Percentiles rank a stretch among this genome's conserved stretches.
phyloP scores from a whole-genome alignment of 2,888 invertebrate species.

The Hirtodrosophila cameraria region DNA sequence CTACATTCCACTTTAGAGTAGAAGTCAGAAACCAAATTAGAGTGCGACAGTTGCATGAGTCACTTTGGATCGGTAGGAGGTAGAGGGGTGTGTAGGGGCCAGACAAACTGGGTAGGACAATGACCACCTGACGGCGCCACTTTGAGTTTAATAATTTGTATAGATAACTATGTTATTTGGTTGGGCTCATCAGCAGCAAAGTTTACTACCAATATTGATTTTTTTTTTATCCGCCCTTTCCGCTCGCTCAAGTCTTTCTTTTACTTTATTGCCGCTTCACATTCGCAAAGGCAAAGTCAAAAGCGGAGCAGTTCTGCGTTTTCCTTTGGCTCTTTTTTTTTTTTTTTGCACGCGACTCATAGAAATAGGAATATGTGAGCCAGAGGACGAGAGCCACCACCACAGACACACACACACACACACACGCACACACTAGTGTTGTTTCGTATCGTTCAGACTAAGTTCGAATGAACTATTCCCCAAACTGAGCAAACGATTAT shows the following conservation, averaged over 20 bases:
- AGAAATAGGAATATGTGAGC: constrained; percentile 47
- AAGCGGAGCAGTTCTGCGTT: constrained; percentile 30
- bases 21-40: background rate
- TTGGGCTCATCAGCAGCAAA: constrained; percentile 28
- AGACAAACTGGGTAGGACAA: constrained; percentile 40
- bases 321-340: constrained; percentile 21
- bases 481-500: no score
- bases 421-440: no score
- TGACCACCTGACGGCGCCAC: constrained; percentile 69
- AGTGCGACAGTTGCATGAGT: constrained; percentile 48
- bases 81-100: background rate
- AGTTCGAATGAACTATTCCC: no score
- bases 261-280: constrained; percentile 49
- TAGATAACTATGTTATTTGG: constrained; percentile 2
- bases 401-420: constrained; percentile 11
- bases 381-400: constrained; percentile 40
- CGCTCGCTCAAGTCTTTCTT: constrained; percentile 34
- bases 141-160: constrained; percentile 15
- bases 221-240: constrained; percentile 40
- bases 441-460: no score
- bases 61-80: no score
- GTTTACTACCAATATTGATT: constrained; percentile 69
- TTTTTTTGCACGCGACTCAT: constrained; percentile 50
- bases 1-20: constrained; percentile 26
- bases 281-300: constrained; percentile 44